Evolutionary conservation across 2,797 vertebrate species (phyloP).

Genomic region (Acipenser ruthenus): DNA sequence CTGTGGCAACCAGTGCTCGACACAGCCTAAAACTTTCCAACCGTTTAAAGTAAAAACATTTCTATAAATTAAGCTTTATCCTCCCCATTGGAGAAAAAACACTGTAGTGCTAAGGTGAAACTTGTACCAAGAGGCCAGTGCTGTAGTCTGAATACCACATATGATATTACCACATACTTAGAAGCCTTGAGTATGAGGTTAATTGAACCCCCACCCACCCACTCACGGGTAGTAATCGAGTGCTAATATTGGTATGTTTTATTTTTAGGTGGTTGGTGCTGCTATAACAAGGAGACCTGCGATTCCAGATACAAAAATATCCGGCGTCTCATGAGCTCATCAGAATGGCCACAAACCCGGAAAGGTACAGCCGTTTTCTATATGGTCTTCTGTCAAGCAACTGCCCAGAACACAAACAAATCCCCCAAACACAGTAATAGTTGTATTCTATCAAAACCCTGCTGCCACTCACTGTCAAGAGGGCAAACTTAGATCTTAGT

Average conservation of each 20-base stretch:
- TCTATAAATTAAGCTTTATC: not conserved
- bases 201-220: conserved; percentile 18
- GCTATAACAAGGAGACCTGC: conserved; percentile 71
- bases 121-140: conserved; percentile 10
- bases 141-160: conserved; percentile 22
- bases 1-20: too few relatives aligned
- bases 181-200: conserved; percentile 8
- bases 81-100: conserved; percentile 29
- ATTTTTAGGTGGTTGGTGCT: conserved; percentile 72
- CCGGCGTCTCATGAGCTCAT: conserved; percentile 67
- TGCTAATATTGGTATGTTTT: conserved; percentile 43
- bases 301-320: conserved; percentile 72
- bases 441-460: too few relatives aligned
- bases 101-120: conserved; percentile 11
- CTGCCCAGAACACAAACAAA: not conserved
- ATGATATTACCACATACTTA: conserved; percentile 9
- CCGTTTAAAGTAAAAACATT: too few relatives aligned
- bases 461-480: too few relatives aligned
- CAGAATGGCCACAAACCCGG: conserved; percentile 61
- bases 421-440: too few relatives aligned
- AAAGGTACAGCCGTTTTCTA: conserved; percentile 43
- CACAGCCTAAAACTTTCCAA: too few relatives aligned
- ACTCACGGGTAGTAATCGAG: conserved; percentile 35
- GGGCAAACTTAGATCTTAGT: too few relatives aligned
- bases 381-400: not conserved